phyloP scores from a whole-genome alignment of 2,797 vertebrate species.

The Chrysolophus pictus region DNA sequence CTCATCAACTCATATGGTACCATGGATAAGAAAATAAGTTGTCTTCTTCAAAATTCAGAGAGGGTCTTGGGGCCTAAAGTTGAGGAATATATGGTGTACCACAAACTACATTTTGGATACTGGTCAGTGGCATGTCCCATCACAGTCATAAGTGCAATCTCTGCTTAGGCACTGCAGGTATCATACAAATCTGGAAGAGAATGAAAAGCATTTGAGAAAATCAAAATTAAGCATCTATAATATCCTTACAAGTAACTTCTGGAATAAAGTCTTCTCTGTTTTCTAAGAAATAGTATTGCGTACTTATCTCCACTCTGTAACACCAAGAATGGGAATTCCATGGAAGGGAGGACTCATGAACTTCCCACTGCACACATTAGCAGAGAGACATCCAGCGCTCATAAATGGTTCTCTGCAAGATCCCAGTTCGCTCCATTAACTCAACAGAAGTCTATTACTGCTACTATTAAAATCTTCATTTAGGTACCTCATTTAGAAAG shows the following conservation, averaged over 20 bases:
- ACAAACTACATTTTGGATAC: background rate
- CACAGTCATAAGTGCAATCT: rapidly evolving
- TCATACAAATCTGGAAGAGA: background rate
- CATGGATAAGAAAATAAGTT: background rate
- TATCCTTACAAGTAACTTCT: background rate
- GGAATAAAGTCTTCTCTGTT: background rate
- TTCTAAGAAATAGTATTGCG: background rate
- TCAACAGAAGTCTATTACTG: background rate
- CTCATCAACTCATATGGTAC: background rate
- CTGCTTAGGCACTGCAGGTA: background rate
- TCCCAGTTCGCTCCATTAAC: conserved; percentile 6
- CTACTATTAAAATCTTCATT: conserved; percentile 11
- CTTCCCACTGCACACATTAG: background rate
- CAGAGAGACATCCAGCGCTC: background rate
- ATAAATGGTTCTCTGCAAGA: background rate
- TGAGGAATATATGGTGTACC: background rate
- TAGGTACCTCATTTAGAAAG: background rate
- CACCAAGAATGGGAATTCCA: background rate
- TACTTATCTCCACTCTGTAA: background rate
- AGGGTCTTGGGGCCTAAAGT: background rate
- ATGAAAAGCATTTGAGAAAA: background rate
- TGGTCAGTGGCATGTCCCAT: rapidly evolving
- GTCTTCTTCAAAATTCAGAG: background rate
- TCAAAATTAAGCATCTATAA: background rate
- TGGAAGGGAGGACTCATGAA: background rate